Conservation (phyloP, 1,140 invertebrate species). For the Coelopa frigida region DNA sequence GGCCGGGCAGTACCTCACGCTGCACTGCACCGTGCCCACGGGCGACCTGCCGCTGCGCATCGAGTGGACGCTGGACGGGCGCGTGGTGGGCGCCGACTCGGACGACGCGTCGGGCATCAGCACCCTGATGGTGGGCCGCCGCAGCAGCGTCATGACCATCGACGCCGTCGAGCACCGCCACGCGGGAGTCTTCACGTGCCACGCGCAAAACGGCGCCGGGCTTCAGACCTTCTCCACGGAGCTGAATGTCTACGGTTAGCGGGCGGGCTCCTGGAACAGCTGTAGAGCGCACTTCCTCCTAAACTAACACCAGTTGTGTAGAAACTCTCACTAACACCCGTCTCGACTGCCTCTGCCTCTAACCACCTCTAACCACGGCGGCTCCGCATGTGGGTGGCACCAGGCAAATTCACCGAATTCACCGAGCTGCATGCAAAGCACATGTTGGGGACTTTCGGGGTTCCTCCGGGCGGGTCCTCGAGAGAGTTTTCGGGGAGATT, state of each 20-base stretch:
- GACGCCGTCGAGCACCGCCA: conserved; percentile 55
- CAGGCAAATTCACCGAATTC: too few relatives aligned
- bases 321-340: too few relatives aligned
- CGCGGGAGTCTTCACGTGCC: conserved; percentile 60
- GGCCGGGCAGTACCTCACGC: conserved; percentile 40
- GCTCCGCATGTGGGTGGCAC: too few relatives aligned
- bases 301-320: too few relatives aligned
- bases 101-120: conserved; percentile 44
- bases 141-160: conserved; percentile 59
- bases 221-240: conserved; percentile 30
- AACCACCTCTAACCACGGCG: too few relatives aligned
- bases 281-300: too few relatives aligned
- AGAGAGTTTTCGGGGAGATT: too few relatives aligned
- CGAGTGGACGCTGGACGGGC: conserved; percentile 64
- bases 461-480: too few relatives aligned
- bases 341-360: too few relatives aligned
- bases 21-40: conserved; percentile 62
- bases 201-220: conserved; percentile 61
- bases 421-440: too few relatives aligned
- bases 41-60: conserved; percentile 66
- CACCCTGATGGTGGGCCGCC: conserved; percentile 54
- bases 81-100: conserved; percentile 37
- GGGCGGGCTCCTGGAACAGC: too few relatives aligned
- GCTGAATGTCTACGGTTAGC: conserved; percentile 43
- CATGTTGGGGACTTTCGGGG: too few relatives aligned